Evolutionary conservation across 2,113 vertebrate species (phyloP).

Genomic region (Macroglossus sobrinus): DNA sequence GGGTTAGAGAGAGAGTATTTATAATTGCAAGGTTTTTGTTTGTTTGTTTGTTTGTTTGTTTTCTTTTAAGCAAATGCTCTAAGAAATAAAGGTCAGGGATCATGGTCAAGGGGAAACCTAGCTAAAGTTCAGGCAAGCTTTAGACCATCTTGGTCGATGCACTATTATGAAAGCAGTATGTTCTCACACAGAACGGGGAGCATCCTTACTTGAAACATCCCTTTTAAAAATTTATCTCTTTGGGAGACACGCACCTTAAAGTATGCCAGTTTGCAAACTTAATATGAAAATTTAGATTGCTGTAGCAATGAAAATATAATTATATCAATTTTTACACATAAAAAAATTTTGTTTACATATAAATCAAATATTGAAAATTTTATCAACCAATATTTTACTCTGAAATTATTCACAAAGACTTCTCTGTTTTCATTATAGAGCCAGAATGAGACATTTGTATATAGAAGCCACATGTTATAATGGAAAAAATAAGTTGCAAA

Average conservation of each 20-base stretch:
- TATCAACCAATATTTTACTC: not conserved
- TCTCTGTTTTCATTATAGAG: not conserved
- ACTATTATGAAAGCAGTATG: not conserved
- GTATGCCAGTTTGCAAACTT: not conserved
- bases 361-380: not conserved
- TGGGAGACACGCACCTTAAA: not conserved
- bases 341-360: not conserved
- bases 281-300: not conserved
- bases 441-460: not conserved
- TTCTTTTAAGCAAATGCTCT: not conserved
- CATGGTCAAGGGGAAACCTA: not conserved
- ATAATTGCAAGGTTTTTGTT: not conserved
- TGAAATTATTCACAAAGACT: not conserved
- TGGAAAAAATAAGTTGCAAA: slow-evolving; percentile 22
- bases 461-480: not conserved
- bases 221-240: not conserved
- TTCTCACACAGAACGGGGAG: not conserved
- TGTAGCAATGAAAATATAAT: not conserved
- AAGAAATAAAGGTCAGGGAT: not conserved
- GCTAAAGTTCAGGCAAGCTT: not conserved
- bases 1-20: not conserved
- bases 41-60: not conserved
- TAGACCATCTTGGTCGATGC: not conserved
- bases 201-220: not conserved
- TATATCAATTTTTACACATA: not conserved